Percentiles rank a stretch among this genome's conserved stretches.
Evolutionary conservation across 2,797 vertebrate species (phyloP).

Genomic region (Coregonus sp.): DNA sequence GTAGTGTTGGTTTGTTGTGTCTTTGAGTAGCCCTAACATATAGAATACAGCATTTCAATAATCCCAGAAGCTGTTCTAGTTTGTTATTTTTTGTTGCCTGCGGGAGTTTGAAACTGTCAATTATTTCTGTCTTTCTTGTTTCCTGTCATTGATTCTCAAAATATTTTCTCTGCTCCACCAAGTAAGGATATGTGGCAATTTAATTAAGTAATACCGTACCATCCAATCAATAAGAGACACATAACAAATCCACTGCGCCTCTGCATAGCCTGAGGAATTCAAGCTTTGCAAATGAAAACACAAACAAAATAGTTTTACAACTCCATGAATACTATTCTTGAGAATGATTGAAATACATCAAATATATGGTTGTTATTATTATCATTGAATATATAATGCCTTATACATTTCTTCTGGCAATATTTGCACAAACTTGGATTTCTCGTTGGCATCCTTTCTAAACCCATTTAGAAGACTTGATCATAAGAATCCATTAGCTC

Average conservation of each 20-base stretch:
- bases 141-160: constrained; percentile 80
- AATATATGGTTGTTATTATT: constrained; percentile 35
- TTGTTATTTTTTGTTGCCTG: constrained; percentile 72
- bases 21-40: constrained; percentile 58
- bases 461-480: constrained; percentile 67
- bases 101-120: constrained; percentile 80
- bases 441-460: constrained; percentile 46
- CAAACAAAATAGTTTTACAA: constrained; percentile 67
- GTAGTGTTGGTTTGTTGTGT: constrained; percentile 36
- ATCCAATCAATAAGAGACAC: constrained; percentile 75
- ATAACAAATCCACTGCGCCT: constrained; percentile 67
- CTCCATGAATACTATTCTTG: constrained; percentile 65
- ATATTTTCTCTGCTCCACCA: constrained; percentile 73
- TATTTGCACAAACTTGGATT: constrained; percentile 57
- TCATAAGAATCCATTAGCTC: constrained; percentile 74
- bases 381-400: constrained; percentile 57
- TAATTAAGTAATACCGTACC: constrained; percentile 77
- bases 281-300: constrained; percentile 67
- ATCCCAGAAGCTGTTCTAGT: constrained; percentile 73
- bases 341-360: constrained; percentile 67
- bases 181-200: constrained; percentile 76
- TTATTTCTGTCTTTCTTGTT: constrained; percentile 81
- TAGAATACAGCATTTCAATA: constrained; percentile 65
- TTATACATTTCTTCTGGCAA: constrained; percentile 66
- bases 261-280: constrained; percentile 66